Evolutionary conservation across 2,888 invertebrate species (phyloP), one percentile per base, ranked within the genome.

Genomic region (Trilocha varians): DNA sequence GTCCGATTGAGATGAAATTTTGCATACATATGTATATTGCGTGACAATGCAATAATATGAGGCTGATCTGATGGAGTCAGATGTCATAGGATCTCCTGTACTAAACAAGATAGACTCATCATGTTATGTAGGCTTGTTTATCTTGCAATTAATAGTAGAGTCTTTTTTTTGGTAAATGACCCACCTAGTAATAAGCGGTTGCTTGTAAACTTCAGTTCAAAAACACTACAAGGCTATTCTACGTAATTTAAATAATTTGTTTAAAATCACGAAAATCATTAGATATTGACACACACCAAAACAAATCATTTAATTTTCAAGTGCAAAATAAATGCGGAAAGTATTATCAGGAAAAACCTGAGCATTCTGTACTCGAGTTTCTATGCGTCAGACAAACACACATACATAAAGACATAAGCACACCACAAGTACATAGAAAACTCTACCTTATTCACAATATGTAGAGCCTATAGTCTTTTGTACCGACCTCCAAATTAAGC

Each of bases 261-360:
- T 39, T 33, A 39, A 16, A n/a, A 16, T 9, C 14, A 39, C 32
- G 13, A n/a, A 16, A 16, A n/a, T 15, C 41, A 13, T 25, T 5
- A 25, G 25, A 2, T 3, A 2, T 5, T 25, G 25, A 25, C 25
- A 25, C 25, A 35, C 16, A 42, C 32, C 18, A 47, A 48, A 49
- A 43, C 47, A 50, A 50, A 49, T 40, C 32, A 25, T 9, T 25
- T 35, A 43, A 46, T n/a, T n/a, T 38, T 52, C 48, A 16, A 42
- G 42, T 60, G 64, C 58, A 59, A 67, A 65, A 62, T 55, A 55
- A 66, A 79, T 61, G 68, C 80, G 80, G 78, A 82, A 82, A 78
- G 72, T 58, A 59, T 55, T 59, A 72, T 62, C 76, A 80, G 85
- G 84, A 83, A 84, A 84, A 83, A 77, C 78, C 70, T 70, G 61